A percentile compares a stretch with the other conserved stretches of the same genome.
Conservation (phyloP, 1,140 invertebrate species). For the Aphelenchoides fujianensis region DNA sequence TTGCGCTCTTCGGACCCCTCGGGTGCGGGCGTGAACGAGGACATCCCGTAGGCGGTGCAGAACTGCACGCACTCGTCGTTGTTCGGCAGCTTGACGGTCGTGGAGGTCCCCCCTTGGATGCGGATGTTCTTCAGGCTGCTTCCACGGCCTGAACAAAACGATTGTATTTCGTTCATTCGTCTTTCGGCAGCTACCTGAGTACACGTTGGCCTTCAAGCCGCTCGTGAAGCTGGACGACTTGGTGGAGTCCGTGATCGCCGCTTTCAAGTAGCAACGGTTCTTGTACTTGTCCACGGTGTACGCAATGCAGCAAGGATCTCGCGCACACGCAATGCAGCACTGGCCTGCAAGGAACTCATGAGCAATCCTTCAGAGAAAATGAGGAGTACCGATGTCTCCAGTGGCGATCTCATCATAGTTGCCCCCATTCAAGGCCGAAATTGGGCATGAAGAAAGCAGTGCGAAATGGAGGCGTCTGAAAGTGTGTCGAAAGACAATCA, state of each 20-base stretch:
- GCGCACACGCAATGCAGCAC: conserved; percentile 46
- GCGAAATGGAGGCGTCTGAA: conserved; percentile 34
- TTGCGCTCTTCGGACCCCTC: conserved; percentile 26
- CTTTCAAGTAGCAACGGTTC: conserved; percentile 42
- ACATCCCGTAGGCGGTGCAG: conserved; percentile 47
- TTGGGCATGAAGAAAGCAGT: conserved; percentile 50
- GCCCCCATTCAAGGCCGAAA: conserved; percentile 46
- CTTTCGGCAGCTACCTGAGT: no score
- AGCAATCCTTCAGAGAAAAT: no score
- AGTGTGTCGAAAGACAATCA: not conserved
- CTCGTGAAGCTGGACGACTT: conserved; percentile 42
- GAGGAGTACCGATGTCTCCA: conserved; percentile 37
- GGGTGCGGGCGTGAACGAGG: conserved; percentile 31
- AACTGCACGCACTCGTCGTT: conserved; percentile 47
- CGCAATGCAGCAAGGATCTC: conserved; percentile 44
- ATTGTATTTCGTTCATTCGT: not conserved
- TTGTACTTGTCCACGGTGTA: conserved; percentile 43
- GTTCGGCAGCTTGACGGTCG: conserved; percentile 42
- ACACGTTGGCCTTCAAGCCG: conserved; percentile 43
- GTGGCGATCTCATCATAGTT: conserved; percentile 47
- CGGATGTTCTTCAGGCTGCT: conserved; percentile 40
- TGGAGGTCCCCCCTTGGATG: conserved; percentile 40
- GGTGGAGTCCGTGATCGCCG: conserved; percentile 44
- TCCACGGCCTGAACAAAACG: conserved; percentile 35
- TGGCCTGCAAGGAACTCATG: no score